These are phyloP conservation scores for Drosophila subpulchrella DNA, from an alignment of 1,140 invertebrate species.

Conservation along the genomic window DNA sequence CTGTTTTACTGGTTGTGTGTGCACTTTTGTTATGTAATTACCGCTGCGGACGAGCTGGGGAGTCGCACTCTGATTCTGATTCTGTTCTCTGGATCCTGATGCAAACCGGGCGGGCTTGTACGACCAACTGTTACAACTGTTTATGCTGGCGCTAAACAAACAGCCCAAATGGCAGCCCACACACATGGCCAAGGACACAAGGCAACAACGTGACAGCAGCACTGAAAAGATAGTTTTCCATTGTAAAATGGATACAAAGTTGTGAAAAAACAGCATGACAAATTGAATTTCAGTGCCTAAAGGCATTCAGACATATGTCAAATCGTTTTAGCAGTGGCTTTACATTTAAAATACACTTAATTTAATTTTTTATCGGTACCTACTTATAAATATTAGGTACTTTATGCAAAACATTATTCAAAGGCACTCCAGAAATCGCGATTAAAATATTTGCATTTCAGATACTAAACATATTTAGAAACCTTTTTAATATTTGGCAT, in stretches of 20 bases:
- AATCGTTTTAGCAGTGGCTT: no score
- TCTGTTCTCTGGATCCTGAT: constrained; percentile 1
- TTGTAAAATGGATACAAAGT: not conserved
- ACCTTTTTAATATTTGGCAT: no score
- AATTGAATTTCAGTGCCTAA: no score
- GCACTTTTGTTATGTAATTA: constrained; percentile 77
- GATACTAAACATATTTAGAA: no score
- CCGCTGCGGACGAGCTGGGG: constrained; percentile 37
- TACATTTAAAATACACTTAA: no score
- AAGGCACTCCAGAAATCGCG: no score
- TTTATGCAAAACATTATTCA: no score
- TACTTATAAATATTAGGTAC: no score
- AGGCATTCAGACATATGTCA: no score
- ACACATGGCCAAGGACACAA: constrained; percentile 41
- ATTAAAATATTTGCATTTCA: no score
- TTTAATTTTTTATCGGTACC: no score
- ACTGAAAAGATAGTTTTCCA: constrained; percentile 1
- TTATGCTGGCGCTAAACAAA: constrained; percentile 77
- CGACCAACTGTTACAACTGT: constrained; percentile 75
- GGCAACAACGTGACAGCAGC: not conserved
- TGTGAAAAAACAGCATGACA: no score
- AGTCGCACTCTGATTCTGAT: constrained; percentile 12
- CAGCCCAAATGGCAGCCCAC: constrained; percentile 42
- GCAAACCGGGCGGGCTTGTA: constrained; percentile 43
- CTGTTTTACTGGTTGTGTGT: constrained; percentile 35